phyloP scores from a whole-genome alignment of 2,113 vertebrate species.

The Cynocephalus volans region DNA sequence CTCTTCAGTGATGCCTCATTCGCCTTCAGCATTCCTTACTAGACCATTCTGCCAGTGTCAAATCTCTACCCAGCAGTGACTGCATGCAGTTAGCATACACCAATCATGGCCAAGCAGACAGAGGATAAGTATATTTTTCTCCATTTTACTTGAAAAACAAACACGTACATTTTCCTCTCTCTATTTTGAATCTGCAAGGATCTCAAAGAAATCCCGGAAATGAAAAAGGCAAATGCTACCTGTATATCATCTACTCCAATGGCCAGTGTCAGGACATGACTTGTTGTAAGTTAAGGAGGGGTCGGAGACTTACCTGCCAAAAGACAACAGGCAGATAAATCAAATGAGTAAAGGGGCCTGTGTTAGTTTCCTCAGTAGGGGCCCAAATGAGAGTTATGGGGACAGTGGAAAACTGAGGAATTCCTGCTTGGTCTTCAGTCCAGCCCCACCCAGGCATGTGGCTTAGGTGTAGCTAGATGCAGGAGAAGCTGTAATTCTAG shows the following conservation, averaged over 20 bases:
- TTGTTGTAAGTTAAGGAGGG: background rate
- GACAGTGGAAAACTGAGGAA: background rate
- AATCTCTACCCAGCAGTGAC: no score
- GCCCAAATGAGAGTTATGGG: no score
- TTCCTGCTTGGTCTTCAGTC: background rate
- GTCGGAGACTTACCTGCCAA: background rate
- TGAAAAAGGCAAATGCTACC: background rate
- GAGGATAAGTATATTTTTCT: background rate
- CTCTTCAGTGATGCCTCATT: background rate
- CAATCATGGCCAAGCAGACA: background rate
- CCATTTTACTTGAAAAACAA: slow-evolving; percentile 14
- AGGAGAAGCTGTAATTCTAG: background rate
- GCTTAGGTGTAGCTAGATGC: background rate
- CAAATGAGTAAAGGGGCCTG: background rate
- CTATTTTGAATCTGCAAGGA: background rate
- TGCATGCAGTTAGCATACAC: no score
- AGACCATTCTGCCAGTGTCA: background rate
- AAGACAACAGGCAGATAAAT: background rate
- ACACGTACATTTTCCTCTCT: background rate
- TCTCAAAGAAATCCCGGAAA: background rate
- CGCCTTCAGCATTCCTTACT: background rate
- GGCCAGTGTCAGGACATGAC: background rate
- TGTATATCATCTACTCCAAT: background rate
- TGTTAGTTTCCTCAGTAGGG: background rate
- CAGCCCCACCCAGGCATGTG: background rate